Base-by-base conservation (phyloP, 2,888 invertebrate species). In the Plebejus argus region DNA sequence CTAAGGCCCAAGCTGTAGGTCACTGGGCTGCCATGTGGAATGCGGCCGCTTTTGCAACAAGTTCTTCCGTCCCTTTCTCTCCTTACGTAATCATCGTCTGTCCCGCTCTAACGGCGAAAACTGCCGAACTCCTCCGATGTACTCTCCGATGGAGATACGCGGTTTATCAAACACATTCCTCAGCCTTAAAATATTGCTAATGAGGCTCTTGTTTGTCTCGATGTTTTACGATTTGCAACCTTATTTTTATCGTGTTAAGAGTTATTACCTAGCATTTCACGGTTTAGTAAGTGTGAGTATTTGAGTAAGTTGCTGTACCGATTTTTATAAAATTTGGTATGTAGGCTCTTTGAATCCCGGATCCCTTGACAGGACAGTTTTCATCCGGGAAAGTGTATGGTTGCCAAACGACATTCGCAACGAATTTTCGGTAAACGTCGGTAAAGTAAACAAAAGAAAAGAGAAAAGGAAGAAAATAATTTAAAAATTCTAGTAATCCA, bases 11-110 rank as follows among this genome's bases (percentile, higher is more conserved):
- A 86, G 88, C 90, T 91, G 91, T 93, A 87, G 93, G 93, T 93
- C 91, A 94, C 88, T 93, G 89, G 93, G 93, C 91, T 91, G 91
- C 83, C 80, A 84, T 77, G 74, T 81, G 91, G 93, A 93, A 93
- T 93, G 93, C 87, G 88, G 89, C 84, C 89, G 87, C 85, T 86
- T 92, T 93, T 88, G 93, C 92, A 92, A 92, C 91, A 92, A 91
- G 92, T 93, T 92, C 89, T 85, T 80, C 83, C 82, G 77, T 88
- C 90, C 83, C 89, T 82, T 83, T 90, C 88, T 78, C 84, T 84
- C 86, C 61, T 81, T 76, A 77, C 39, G 70, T 53, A 35, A 56
- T 72, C 80, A 77, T 79, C 53, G 72, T 78, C 77, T 77, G 82
- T 86, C 85, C 84, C 84, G 78, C 80, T 86, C 84, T 81, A 81